Conservation (phyloP, 2,888 invertebrate genomes). For the Xestia xanthographa region DNA sequence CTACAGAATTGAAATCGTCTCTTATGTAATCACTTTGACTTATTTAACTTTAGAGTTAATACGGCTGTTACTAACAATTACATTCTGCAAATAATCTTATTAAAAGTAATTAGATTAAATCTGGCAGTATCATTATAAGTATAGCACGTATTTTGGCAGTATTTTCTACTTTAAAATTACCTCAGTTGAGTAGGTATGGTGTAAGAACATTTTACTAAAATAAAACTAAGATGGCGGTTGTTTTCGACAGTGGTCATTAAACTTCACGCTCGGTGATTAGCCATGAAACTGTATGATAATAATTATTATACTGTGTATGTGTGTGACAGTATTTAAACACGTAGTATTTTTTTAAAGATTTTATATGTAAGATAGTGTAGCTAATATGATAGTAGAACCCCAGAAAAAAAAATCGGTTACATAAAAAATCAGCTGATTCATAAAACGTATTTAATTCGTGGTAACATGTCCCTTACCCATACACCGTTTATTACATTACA, state of each 20-base stretch:
- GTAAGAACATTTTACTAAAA: constrained; percentile 59
- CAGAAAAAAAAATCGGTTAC: not conserved
- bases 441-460: not conserved
- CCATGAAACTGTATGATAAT: constrained; percentile 21
- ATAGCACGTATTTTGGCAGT: not conserved
- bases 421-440: not conserved
- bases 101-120: not conserved
- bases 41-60: too few species aligned
- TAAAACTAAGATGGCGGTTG: constrained; percentile 54
- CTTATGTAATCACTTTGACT: too few species aligned
- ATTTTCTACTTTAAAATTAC: constrained; percentile 16
- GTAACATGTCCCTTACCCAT: not conserved
- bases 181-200: constrained; percentile 42
- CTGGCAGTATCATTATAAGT: not conserved
- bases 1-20: too few species aligned
- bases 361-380: not conserved
- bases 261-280: constrained; percentile 67
- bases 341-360: not conserved
- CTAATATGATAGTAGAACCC: not conserved
- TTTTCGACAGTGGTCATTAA: constrained; percentile 69
- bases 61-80: too few species aligned
- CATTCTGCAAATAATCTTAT: not conserved
- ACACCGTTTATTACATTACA: not conserved
- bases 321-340: constrained; percentile 19
- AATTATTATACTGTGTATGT: not conserved